Base-by-base conservation (phyloP, 37 sponge, comb jelly and placozoan genomes). In the Cliona cf. orientalis region DNA sequence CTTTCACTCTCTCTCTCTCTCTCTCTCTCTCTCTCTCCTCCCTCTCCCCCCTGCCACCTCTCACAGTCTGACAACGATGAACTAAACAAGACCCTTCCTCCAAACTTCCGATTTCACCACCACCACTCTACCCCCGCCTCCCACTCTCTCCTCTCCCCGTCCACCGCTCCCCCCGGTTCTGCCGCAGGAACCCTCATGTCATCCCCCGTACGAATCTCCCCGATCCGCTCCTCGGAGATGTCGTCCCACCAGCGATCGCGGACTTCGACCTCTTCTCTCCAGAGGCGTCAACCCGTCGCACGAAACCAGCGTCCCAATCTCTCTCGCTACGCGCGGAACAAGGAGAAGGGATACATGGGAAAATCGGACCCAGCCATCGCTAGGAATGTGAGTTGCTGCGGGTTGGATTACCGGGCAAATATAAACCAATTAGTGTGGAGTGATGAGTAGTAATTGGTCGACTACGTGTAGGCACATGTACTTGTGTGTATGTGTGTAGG, bases 41-140 rank as follows among this genome's bases (percentile, higher is more conserved):
- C 40, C 26, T 45, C 40, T 58, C 76, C n/a, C 76, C 29, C 37
- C 32, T 71, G 9, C 75, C 35, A 76, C 37, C 70, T 38, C 46
- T 38, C 61, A 42, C 82, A 75, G 73, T 76, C 84, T 39, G 83
- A 89, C 57, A 76, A 89, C 73, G 80, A 79, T n/a, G 90, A 84
- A 12, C 39, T 89, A 63, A 89, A 89, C 72, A 82, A 84, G 80
- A 89, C 90, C 2, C 80, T 89, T 7, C 90, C 90, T n/a, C 56
- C 66, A 26, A 89, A 89, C 80, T 89, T 89, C 74, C 69, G 76
- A 31, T 79, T 84, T 45, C 39, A 21, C 36, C 72, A 25, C 5
- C 26, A 44, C 9, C 53, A 22, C 17, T 35, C 58, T 1, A 39
- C 64, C 0, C 42, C 35, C 25, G 70, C 35, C 58, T 32, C 45